phyloP scores from a whole-genome alignment of 2,113 vertebrate species.

The Delphinus delphis region DNA sequence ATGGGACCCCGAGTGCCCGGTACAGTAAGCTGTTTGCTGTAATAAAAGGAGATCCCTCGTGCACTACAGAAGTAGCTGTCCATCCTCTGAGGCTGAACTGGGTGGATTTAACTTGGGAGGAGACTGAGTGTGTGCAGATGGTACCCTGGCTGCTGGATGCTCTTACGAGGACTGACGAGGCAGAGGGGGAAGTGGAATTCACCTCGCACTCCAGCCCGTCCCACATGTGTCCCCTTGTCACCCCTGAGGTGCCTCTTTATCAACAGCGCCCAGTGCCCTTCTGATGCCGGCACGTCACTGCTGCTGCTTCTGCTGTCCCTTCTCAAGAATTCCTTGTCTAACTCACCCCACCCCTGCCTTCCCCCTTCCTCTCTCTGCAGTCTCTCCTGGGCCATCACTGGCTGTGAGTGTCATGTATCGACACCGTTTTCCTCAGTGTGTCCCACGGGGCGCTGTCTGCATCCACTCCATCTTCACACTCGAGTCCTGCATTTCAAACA shows the following conservation, averaged over 20 bases:
- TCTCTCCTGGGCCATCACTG: background rate
- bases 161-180: background rate
- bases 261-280: background rate
- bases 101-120: background rate
- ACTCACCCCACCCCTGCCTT: too few species aligned
- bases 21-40: background rate
- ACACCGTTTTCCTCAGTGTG: background rate
- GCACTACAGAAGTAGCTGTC: background rate
- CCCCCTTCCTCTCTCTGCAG: accelerated
- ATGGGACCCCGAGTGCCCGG: background rate
- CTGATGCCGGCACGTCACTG: background rate
- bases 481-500: background rate
- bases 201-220: background rate
- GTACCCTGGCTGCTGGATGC: background rate
- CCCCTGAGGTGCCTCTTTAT: background rate
- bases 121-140: background rate
- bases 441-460: too few species aligned
- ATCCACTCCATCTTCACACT: background rate
- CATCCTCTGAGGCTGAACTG: background rate
- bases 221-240: background rate
- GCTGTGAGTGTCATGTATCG: background rate
- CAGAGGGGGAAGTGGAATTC: background rate
- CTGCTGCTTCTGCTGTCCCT: background rate
- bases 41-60: background rate
- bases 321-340: background rate